phyloP scores from a whole-genome alignment of 2,113 vertebrate species.

The Sminthopsis crassicaudata region DNA sequence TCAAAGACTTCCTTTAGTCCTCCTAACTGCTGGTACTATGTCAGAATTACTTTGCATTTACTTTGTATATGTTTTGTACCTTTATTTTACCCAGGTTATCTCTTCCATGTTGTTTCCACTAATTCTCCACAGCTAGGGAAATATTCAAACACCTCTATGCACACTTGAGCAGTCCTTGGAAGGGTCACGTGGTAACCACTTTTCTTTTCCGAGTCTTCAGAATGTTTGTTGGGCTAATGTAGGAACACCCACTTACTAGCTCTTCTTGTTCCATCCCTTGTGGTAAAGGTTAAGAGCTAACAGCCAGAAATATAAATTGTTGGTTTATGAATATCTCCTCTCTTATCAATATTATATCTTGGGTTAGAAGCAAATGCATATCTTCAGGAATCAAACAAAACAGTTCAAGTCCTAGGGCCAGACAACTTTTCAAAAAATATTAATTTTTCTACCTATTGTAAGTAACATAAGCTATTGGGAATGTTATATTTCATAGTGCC shows the following conservation, averaged over 20 bases:
- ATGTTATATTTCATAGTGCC: background rate
- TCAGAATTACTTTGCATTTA: background rate
- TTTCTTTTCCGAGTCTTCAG: background rate
- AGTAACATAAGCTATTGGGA: background rate
- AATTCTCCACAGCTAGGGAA: background rate
- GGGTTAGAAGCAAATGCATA: background rate
- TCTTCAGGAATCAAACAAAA: constrained; percentile 31
- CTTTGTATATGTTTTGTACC: background rate
- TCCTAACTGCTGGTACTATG: background rate
- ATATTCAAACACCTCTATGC: background rate
- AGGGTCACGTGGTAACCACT: background rate
- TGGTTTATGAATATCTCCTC: background rate
- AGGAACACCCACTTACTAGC: background rate
- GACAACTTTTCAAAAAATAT: background rate
- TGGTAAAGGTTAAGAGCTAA: background rate
- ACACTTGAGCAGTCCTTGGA: background rate
- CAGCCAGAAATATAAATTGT: background rate
- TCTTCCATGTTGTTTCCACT: no score
- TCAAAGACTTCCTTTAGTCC: background rate
- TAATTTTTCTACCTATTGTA: background rate
- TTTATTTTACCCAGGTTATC: background rate
- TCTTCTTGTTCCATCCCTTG: background rate
- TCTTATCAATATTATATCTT: background rate
- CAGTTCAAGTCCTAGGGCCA: background rate
- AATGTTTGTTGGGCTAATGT: background rate